Evolutionary conservation across 1,140 invertebrate species (phyloP).

Genomic region (Drosophila lini): DNA sequence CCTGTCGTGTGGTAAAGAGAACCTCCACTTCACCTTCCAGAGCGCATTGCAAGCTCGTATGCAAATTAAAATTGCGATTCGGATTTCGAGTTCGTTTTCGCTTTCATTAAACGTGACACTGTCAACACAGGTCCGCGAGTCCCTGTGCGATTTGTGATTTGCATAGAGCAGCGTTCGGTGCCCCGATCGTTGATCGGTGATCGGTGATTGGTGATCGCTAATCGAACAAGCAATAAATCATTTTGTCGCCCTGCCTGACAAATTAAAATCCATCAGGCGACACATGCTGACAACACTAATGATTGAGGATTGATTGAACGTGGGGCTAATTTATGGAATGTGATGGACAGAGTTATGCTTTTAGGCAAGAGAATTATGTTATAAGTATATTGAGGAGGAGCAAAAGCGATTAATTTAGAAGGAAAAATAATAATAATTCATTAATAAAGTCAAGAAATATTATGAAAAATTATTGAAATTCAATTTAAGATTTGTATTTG

Average conservation of each 20-base stretch:
- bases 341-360: neutral
- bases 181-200: neutral
- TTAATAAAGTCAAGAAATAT: no score
- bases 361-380: neutral
- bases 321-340: slow-evolving; percentile 17
- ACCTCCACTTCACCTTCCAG: slow-evolving; percentile 24
- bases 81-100: slow-evolving; percentile 58
- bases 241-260: slow-evolving; percentile 72
- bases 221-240: slow-evolving; percentile 72
- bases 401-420: neutral
- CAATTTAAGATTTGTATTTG: no score
- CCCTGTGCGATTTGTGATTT: slow-evolving; percentile 51
- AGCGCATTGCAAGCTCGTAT: slow-evolving; percentile 57
- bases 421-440: no score
- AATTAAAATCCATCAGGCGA: slow-evolving; percentile 76
- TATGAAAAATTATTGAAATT: no score
- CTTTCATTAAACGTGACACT: slow-evolving; percentile 76
- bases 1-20: slow-evolving; percentile 50
- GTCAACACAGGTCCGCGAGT: slow-evolving; percentile 13
- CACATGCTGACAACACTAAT: slow-evolving; percentile 56
- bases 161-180: slow-evolving; percentile 62
- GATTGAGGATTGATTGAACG: slow-evolving; percentile 44
- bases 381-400: neutral
- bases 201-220: slow-evolving; percentile 36
- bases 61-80: slow-evolving; percentile 64